Conservation (phyloP, 2,113 vertebrate species). For the Myotis lucifugus region DNA sequence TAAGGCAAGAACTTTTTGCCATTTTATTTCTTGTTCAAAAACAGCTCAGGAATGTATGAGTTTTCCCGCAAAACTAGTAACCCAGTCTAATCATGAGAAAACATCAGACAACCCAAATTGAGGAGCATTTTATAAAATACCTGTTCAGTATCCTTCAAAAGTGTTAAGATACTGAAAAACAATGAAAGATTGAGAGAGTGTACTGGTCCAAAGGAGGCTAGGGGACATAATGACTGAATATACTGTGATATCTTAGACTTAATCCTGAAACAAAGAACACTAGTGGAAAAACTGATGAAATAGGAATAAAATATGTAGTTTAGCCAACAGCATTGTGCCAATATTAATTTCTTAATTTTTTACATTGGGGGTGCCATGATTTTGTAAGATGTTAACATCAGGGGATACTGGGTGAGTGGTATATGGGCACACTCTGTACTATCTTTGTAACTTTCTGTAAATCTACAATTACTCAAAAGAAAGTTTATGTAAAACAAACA, state of each 20-base stretch:
- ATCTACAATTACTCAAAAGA: not conserved
- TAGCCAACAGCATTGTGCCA: not conserved
- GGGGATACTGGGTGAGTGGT: not conserved
- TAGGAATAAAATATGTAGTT: not conserved
- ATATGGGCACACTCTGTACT: not conserved
- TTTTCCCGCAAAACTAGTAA: not conserved
- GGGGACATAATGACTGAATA: not conserved
- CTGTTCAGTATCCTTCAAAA: not conserved
- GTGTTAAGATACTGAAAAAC: not conserved
- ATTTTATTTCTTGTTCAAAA: not conserved
- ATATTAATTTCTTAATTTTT: slow-evolving; percentile 26
- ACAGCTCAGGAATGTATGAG: not conserved
- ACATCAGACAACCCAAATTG: not conserved
- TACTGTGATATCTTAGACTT: not conserved
- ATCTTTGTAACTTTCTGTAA: not conserved
- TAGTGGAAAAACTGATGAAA: not conserved
- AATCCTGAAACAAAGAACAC: not conserved
- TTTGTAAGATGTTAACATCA: not conserved
- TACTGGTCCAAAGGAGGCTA: not conserved
- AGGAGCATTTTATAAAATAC: not conserved
- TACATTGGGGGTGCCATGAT: not conserved
- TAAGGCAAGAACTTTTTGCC: not conserved
- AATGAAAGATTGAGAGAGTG: not conserved
- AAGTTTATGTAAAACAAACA: not conserved
- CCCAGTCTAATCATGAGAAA: not conserved